Evolutionary conservation across 2,113 vertebrate species (phyloP), one percentile per base, ranked within the genome.

Genomic region (Poicephalus gulielmi): DNA sequence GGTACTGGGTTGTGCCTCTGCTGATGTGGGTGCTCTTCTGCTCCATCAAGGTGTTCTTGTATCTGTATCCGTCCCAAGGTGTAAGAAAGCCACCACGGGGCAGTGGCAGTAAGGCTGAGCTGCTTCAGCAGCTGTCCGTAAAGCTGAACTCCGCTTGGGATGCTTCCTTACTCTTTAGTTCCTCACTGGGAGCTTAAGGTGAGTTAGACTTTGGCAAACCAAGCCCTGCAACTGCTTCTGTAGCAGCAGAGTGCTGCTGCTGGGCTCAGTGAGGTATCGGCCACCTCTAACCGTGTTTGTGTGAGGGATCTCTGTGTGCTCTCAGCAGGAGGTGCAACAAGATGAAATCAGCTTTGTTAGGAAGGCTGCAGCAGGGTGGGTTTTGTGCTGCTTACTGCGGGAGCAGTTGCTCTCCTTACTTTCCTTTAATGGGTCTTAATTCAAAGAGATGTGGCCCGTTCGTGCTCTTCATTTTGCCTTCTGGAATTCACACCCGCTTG

Each of bases 21-120:
- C n/a, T 3, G n/a, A 3, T 7, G 3, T 1, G 11, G 53, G 20
- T 3, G 43, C 28, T 13, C 23, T 9, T 57, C 5, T 4, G 12
- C 47, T 8, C 47, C 2, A 0, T 30, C 18, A 0, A 1, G n/a
- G 30, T 0, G 1, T 27, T 62, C 11, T 1, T 15, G 35, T 0
- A 0, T 74, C 62, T 49, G 10, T 39, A 10, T 16, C 57, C 4
- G 4, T 35, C 33, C 33, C 22, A 35, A 33, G 47, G 9, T 3
- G 1, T 8, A 8, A 22, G 9, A 7, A 15, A 22, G 18, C 3
- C 4, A 0, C 5, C 20, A 0, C 0, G 23, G 53, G 39, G 63
- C 28, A 0, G 27, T 27, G 1, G 1, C 3, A 2, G 47, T 5
- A 3, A 19, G 23, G 80, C 43, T 9, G 62, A 23, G 76, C 1